A percentile compares a stretch with the other conserved stretches of the same genome.
Evolutionary conservation across 2,113 vertebrate genomes (phyloP).

Genomic region (Ondatra zibethicus): DNA sequence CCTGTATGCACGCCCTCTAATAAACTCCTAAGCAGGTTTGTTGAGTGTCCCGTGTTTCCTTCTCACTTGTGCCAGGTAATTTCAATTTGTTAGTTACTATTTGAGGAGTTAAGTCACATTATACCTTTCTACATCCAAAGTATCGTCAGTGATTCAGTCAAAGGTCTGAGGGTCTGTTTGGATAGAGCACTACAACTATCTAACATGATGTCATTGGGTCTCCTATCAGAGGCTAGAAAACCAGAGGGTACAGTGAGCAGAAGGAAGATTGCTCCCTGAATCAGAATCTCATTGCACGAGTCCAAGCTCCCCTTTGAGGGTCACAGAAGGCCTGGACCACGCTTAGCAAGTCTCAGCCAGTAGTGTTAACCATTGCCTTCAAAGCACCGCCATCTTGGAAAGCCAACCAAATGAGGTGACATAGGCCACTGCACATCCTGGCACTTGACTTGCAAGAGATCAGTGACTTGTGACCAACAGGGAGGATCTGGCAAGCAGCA

Average conservation of each 20-base stretch:
- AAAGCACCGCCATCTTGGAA: neutral
- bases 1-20: too few relatives aligned
- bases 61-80: too few relatives aligned
- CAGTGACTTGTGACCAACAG: constrained; percentile 6
- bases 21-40: too few relatives aligned
- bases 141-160: neutral
- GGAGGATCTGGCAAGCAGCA: neutral
- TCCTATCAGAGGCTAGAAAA: neutral
- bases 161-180: neutral
- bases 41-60: too few relatives aligned
- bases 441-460: constrained; percentile 23
- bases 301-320: neutral
- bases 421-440: neutral
- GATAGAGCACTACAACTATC: neutral
- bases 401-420: neutral
- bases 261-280: neutral
- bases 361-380: fast-evolving
- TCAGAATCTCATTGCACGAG: neutral
- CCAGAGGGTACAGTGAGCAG: neutral
- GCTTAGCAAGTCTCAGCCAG: neutral
- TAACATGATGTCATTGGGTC: neutral
- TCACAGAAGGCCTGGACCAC: neutral
- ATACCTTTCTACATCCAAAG: neutral
- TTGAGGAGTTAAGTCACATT: neutral
- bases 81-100: neutral